A percentile compares a stretch with the other conserved stretches of the same genome.
phyloP scores from a whole-genome alignment of 2,113 vertebrate genomes.

The Eolophus roseicapilla region DNA sequence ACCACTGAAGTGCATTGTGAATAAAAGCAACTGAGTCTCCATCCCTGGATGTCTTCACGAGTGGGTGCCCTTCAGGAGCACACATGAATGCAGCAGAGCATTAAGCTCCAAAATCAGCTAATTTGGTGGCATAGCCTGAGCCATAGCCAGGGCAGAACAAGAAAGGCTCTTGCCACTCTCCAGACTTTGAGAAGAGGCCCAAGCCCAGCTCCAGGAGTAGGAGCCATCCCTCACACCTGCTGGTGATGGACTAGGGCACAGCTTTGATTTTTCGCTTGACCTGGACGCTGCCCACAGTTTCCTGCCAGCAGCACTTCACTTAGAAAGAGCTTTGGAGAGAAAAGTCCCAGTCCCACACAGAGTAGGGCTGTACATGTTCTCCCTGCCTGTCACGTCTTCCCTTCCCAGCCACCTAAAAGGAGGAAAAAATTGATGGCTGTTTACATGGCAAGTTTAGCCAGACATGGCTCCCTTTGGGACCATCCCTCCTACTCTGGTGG shows the following conservation, averaged over 20 bases:
- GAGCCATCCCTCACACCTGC: neutral
- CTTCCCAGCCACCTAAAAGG: neutral
- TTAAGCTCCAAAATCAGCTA: neutral
- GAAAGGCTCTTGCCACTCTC: neutral
- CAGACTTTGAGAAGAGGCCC: neutral
- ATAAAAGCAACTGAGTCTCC: neutral
- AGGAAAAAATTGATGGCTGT: neutral
- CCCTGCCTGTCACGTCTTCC: neutral
- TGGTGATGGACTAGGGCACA: neutral
- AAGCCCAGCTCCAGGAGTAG: neutral
- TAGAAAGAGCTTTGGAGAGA: neutral
- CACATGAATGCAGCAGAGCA: neutral
- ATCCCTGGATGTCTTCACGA: neutral
- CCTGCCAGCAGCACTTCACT: neutral
- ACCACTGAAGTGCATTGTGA: neutral
- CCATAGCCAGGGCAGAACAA: neutral
- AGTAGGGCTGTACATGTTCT: neutral
- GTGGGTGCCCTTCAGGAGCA: neutral
- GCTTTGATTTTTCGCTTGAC: neutral
- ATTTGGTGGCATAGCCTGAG: neutral
- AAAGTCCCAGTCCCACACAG: accelerated
- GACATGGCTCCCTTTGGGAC: neutral
- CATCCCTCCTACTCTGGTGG: neutral
- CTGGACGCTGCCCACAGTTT: neutral
- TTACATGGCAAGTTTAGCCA: neutral